Conservation (phyloP, 53 echinoderm and acorn worm genomes). For the Astropecten irregularis region DNA sequence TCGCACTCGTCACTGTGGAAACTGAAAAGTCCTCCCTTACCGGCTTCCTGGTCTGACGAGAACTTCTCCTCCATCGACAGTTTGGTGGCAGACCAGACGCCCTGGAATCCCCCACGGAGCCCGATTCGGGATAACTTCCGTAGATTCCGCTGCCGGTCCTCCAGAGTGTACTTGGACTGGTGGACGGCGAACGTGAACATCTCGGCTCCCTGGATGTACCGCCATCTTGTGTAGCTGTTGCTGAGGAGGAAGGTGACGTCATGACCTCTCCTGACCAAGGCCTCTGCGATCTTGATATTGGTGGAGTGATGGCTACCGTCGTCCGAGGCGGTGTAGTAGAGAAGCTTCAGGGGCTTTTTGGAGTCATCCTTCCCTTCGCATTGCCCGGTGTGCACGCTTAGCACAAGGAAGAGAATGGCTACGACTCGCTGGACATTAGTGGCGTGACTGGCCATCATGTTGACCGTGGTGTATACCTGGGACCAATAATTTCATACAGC, state of each 20-base stretch:
- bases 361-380: no score
- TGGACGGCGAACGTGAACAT: slow-evolving; percentile 21
- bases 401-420: no score
- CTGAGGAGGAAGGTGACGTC: slow-evolving; percentile 52
- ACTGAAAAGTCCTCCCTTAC: not conserved
- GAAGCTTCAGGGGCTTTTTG: slow-evolving; percentile 8
- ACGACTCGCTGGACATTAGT: no score
- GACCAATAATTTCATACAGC: no score
- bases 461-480: no score
- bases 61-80: not conserved
- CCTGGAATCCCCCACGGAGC: not conserved
- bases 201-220: slow-evolving; percentile 28
- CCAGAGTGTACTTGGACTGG: not conserved
- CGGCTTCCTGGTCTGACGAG: not conserved
- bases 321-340: slow-evolving; percentile 32
- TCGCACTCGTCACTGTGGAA: slow-evolving; percentile 14
- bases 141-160: slow-evolving; percentile 4
- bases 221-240: slow-evolving; percentile 43
- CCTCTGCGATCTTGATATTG: slow-evolving; percentile 21
- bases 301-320: slow-evolving; percentile 35
- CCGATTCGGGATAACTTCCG: not conserved
- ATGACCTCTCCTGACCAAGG: slow-evolving; percentile 13
- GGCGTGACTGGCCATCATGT: no score
- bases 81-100: not conserved
- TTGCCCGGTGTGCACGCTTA: no score